Percentiles rank a stretch among this genome's conserved stretches.
Evolutionary conservation across 2,113 vertebrate species (phyloP).

Genomic region (Sigmodon hispidus): DNA sequence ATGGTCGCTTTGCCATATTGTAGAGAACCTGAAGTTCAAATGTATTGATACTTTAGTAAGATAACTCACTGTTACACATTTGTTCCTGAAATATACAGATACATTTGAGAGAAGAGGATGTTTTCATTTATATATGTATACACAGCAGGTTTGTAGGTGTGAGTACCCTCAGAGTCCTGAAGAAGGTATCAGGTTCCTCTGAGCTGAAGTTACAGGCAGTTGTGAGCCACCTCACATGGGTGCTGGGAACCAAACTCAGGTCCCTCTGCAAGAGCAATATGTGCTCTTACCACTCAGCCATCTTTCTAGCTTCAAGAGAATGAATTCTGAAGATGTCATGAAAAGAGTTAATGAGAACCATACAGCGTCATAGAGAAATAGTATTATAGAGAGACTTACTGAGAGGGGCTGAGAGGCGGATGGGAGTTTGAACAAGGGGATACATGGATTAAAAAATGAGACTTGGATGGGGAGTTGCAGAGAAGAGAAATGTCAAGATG

Average conservation of each 20-base stretch:
- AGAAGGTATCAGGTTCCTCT: neutral
- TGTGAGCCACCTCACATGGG: neutral
- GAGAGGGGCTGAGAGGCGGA: too few species aligned
- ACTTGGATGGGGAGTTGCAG: too few species aligned
- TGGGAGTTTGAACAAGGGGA: too few species aligned
- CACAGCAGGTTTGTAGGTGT: neutral
- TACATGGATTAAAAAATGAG: too few species aligned
- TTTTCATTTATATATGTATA: neutral
- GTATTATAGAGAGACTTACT: too few species aligned
- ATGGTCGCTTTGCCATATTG: neutral
- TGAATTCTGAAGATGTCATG: neutral
- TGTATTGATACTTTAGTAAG: slow-evolving; percentile 30
- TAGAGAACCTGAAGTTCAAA: slow-evolving; percentile 29
- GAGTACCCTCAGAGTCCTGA: neutral
- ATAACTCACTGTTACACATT: neutral
- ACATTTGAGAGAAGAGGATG: neutral
- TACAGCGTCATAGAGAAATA: neutral
- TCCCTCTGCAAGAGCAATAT: neutral
- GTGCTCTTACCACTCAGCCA: neutral
- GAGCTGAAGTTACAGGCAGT: neutral
- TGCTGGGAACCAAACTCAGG: neutral
- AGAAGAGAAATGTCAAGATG: too few species aligned
- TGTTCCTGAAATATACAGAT: slow-evolving; percentile 42
- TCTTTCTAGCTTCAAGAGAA: neutral
- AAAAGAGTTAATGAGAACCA: neutral